These are phyloP conservation scores for Rynchops niger DNA, from an alignment of 2,113 vertebrate species.

Conservation along the genomic window DNA sequence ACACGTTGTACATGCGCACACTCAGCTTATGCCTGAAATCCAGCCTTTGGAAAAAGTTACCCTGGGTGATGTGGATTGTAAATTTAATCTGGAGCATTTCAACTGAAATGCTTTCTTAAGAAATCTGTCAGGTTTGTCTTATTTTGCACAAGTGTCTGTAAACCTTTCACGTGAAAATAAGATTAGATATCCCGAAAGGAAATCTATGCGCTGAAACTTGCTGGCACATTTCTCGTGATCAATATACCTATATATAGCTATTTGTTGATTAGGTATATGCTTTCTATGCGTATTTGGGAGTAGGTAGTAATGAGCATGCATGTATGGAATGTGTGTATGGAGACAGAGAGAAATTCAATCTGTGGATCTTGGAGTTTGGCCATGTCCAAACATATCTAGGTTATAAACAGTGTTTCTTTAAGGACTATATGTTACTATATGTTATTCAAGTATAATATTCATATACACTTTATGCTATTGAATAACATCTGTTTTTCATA, in stretches of 20 bases:
- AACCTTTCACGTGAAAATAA: not conserved
- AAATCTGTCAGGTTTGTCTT: not conserved
- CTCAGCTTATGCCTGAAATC: not conserved
- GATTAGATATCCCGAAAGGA: not conserved
- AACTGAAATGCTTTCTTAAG: not conserved
- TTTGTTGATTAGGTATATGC: not conserved
- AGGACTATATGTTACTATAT: not conserved
- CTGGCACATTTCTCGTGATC: not conserved
- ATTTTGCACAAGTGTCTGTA: not conserved
- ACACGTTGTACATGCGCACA: not conserved
- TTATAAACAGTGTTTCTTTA: not conserved
- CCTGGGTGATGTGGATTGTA: not conserved
- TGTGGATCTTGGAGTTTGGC: constrained; percentile 17
- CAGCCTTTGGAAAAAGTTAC: not conserved
- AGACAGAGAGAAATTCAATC: not conserved
- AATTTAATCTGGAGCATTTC: not conserved
- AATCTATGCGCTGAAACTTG: not conserved
- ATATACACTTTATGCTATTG: not conserved
- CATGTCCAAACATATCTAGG: not conserved
- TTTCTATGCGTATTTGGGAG: not conserved
- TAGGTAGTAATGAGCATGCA: not conserved
- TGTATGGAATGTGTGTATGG: not conserved
- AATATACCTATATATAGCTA: not conserved
- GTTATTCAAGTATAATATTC: not conserved
- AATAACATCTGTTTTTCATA: constrained; percentile 54